Conservation (phyloP, 2,888 invertebrate genomes). For the Trachelus troglodyta region DNA sequence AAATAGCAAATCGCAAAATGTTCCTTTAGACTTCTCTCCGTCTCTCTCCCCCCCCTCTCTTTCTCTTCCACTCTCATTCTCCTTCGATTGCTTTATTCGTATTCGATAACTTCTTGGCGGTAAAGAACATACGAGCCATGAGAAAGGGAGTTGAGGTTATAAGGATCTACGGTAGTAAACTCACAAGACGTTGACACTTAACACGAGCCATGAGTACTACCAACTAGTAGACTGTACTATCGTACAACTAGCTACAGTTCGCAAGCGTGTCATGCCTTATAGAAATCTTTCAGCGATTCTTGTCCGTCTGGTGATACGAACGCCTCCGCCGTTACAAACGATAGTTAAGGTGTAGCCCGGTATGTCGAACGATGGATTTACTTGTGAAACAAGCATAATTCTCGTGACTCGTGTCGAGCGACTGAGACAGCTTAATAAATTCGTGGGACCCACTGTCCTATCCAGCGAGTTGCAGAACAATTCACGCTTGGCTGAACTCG, state of each 20-base stretch:
- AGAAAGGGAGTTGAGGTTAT: background rate
- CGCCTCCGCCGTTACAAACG: background rate
- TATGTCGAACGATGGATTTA: conserved; percentile 39
- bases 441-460: conserved; percentile 21
- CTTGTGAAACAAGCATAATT: conserved; percentile 39
- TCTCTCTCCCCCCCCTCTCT: background rate
- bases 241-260: background rate
- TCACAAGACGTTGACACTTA: background rate
- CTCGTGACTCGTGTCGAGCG: conserved; percentile 31
- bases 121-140: background rate
- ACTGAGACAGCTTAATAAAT: conserved; percentile 50
- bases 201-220: background rate
- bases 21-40: background rate
- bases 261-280: background rate
- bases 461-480: background rate
- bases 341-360: conserved; percentile 24
- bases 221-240: background rate
- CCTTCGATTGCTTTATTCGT: background rate
- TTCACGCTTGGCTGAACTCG: conserved; percentile 31
- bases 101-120: background rate
- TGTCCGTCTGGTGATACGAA: background rate
- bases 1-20: conserved; percentile 37
- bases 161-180: background rate
- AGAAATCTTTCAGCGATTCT: background rate
- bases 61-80: background rate